phyloP scores from a whole-genome alignment of 2,888 invertebrate species.

The Ophonus ardosiacus region DNA sequence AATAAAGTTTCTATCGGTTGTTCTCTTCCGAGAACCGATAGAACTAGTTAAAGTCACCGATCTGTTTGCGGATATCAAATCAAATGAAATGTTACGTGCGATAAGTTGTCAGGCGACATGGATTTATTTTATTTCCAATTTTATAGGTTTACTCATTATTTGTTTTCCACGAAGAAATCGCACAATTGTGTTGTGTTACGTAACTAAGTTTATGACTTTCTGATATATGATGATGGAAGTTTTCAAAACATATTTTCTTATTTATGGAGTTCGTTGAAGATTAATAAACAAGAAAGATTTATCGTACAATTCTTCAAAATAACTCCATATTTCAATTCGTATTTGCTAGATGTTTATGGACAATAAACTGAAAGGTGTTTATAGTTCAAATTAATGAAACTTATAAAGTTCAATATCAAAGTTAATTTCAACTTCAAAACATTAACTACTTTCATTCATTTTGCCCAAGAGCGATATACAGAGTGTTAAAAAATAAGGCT shows the following conservation, averaged over 20 bases:
- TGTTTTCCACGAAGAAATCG: not conserved
- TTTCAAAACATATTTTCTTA: not conserved
- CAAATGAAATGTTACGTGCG: constrained; percentile 44
- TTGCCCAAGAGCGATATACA: no score
- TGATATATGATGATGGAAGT: not conserved
- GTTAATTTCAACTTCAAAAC: no score
- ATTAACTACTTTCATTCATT: no score
- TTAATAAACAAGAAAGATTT: no score
- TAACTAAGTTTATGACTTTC: not conserved
- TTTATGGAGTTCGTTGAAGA: not conserved
- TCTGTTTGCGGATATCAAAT: constrained; percentile 25
- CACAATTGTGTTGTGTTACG: not conserved
- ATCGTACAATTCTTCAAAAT: no score
- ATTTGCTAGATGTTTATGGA: no score
- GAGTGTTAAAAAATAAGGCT: no score
- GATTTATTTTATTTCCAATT: constrained; percentile 35
- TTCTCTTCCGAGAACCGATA: constrained; percentile 29
- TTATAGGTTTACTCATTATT: constrained; percentile 31
- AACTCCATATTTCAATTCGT: no score
- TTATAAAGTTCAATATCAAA: no score
- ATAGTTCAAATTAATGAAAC: no score
- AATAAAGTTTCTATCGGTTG: constrained; percentile 43
- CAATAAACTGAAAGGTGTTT: no score
- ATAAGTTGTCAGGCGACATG: constrained; percentile 36
- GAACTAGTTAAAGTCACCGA: constrained; percentile 36